Evolutionary conservation across 2,113 vertebrate species (phyloP), one percentile per base, ranked within the genome.

Genomic region (Ctenodactylus gundi): DNA sequence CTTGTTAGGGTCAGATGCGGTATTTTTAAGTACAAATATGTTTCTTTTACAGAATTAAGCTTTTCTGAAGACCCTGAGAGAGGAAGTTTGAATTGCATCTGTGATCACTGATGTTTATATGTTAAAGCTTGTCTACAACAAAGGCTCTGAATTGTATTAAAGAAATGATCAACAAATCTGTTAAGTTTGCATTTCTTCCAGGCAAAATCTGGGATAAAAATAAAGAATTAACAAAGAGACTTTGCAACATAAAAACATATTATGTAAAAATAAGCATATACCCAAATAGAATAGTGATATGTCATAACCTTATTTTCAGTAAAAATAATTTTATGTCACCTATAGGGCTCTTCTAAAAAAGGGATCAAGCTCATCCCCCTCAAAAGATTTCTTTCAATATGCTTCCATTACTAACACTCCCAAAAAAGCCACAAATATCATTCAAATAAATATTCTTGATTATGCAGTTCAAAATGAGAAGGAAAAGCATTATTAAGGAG

Each of bases 341-440:
- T 83, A 17, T 92, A 73, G 78, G 39, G 46, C 34, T 93, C 77
- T 65, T 72, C 31, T 83, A 60, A 86, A 44, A 76, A 93, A 96
- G 44, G 89, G 20, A 92, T 82, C 44, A 55, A 89, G 25, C 15
- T 80, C 78, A 91, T 95, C 18, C n/a, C 13, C 36, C 57, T 94
- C n/a, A 83, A 80, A 87, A 92, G 92, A 94, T 81, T 94, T 95
- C 44, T 95, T 95, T 77, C 39, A 92, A 55, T 84, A 85, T 77
- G 8, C 10, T 73, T 81, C 27, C 6, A 53, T 82, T 95, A 80
- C 72, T 92, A 77, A 92, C 53, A 39, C 81, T 88, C 93, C 58
- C 82, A 67, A 92, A 90, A 95, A 85, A 57, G 18, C 18, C 55
- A 82, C 36, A 89, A 82, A 55, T 39, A 73, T 85, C 55, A 85